A percentile compares a stretch with the other conserved stretches of the same genome.
These are phyloP conservation scores for Tribolium madens DNA, from an alignment of 1,140 invertebrate species.

Conservation along the genomic window DNA sequence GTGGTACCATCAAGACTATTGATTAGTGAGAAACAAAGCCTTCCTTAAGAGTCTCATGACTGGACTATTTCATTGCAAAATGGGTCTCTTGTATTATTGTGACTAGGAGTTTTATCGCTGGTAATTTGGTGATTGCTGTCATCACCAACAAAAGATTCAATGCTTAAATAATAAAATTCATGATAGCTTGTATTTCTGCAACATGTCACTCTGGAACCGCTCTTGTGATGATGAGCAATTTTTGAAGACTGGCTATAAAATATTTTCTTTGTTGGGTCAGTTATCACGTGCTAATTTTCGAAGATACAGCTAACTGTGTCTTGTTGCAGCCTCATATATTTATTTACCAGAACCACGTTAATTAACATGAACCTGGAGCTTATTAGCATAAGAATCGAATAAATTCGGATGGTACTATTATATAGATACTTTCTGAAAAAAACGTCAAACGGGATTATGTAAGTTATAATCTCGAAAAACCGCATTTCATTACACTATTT, in stretches of 20 bases:
- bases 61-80: conserved; percentile 4
- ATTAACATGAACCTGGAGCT: conserved; percentile 1
- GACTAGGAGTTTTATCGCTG: neutral
- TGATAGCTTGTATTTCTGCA: too few relatives aligned
- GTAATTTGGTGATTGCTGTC: conserved; percentile 27
- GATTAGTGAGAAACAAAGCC: neutral
- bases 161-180: neutral
- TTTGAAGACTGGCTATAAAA: neutral
- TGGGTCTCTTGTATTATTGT: conserved; percentile 20
- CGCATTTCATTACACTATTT: neutral
- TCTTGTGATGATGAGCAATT: neutral
- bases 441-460: neutral
- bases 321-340: conserved; percentile 9
- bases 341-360: conserved; percentile 14
- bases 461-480: neutral
- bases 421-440: neutral
- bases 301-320: conserved; percentile 1
- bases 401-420: neutral
- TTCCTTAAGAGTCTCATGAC: neutral
- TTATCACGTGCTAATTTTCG: neutral
- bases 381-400: conserved; percentile 13
- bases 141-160: conserved; percentile 3
- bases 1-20: neutral
- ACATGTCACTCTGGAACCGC: conserved; percentile 2
- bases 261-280: neutral